These are phyloP conservation scores for Rattus rattus DNA, from an alignment of 2,113 vertebrate genomes.

Conservation along the genomic window DNA sequence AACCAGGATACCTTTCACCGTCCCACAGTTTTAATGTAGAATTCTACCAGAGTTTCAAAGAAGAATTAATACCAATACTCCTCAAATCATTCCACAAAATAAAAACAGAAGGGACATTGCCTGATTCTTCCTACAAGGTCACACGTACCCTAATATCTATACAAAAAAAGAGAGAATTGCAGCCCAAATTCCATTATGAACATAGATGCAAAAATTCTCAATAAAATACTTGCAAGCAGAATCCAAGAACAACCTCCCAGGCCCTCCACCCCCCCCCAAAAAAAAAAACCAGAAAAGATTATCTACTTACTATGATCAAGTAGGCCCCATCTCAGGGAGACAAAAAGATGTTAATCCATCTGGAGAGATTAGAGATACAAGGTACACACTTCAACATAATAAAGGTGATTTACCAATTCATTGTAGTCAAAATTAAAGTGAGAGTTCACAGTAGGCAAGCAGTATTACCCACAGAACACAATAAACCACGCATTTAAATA, in stretches of 20 bases:
- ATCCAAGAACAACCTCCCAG: background rate
- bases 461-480: constrained; percentile 5
- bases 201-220: background rate
- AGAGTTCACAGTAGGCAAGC: background rate
- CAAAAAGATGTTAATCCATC: background rate
- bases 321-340: background rate
- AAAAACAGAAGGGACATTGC: background rate
- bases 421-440: constrained; percentile 47
- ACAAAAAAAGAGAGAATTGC: background rate
- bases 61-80: background rate
- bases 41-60: background rate
- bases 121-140: background rate
- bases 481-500: constrained; percentile 43
- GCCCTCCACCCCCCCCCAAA: too few relatives aligned
- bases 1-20: too few relatives aligned
- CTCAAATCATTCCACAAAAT: background rate
- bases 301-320: background rate
- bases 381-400: background rate
- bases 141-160: background rate
- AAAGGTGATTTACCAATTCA: background rate
- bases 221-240: background rate
- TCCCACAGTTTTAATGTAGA: too few relatives aligned
- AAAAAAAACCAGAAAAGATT: background rate
- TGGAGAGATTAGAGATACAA: background rate
- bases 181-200: background rate